Conservation (phyloP, 1,140 invertebrate species). For the Drosophila trapezifrons region DNA sequence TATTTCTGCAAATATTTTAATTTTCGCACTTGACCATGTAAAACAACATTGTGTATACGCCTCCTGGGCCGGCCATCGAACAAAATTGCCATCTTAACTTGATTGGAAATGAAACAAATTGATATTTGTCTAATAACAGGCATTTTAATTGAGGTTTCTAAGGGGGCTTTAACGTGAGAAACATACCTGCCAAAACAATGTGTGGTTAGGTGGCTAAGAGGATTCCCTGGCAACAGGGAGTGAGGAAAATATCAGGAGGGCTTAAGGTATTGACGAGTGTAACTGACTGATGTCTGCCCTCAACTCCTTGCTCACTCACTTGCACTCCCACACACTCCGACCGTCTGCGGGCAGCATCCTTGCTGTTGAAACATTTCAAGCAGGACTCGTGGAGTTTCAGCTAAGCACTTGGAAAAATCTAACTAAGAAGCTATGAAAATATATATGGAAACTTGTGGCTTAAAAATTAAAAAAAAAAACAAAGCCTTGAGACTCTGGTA, state of each 20-base stretch:
- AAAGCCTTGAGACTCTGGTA: too few species aligned
- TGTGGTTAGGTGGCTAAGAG: conserved; percentile 38
- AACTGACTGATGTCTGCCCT: conserved; percentile 26
- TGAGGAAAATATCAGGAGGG: background rate
- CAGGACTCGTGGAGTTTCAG: conserved; percentile 17
- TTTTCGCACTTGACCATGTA: conserved; percentile 4
- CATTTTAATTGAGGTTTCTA: conserved; percentile 59
- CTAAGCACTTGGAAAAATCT: background rate
- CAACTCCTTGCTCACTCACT: background rate
- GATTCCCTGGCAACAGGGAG: background rate
- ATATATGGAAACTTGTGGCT: background rate
- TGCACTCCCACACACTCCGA: conserved; percentile 25
- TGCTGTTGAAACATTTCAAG: conserved; percentile 60
- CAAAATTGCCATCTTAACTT: conserved; percentile 22
- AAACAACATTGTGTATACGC: conserved; percentile 27
- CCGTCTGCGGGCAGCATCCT: conserved; percentile 43
- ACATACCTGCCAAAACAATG: conserved; percentile 46
- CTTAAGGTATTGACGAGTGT: conserved; percentile 39
- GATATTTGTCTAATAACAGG: conserved; percentile 67
- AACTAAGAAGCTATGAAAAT: background rate
- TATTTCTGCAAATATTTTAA: conserved; percentile 21
- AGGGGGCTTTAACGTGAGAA: conserved; percentile 29
- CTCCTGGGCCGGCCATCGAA: conserved; percentile 8
- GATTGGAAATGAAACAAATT: conserved; percentile 60
- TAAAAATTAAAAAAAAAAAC: background rate